These are phyloP conservation scores for Hydrocynus forskahlii DNA, from an alignment of 2,797 vertebrate species.

Conservation along the genomic window DNA sequence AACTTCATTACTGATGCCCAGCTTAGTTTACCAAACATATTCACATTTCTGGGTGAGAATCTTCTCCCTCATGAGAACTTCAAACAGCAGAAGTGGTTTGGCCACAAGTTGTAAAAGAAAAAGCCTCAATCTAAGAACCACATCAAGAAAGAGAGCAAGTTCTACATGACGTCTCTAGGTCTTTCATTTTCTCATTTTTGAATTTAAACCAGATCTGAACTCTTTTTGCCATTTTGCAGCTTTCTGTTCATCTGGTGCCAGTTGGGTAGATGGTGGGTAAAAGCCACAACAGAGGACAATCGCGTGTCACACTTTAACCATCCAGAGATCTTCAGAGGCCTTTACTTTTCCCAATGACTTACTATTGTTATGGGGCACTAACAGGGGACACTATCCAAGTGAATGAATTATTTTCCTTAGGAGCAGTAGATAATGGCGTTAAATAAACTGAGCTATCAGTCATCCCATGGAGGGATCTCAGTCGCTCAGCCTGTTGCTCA, in stretches of 20 bases:
- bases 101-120: conserved; percentile 34
- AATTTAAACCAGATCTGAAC: conserved; percentile 36
- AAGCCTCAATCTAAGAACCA: conserved; percentile 37
- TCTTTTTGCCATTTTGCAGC: not conserved
- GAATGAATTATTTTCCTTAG: not conserved
- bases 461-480: not conserved
- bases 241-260: conserved; percentile 33
- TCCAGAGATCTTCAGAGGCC: not conserved
- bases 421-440: not conserved
- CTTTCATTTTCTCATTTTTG: conserved; percentile 45
- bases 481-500: not conserved
- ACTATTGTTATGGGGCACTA: not conserved
- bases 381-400: not conserved
- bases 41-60: conserved; percentile 18
- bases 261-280: conserved; percentile 17
- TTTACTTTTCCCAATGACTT: not conserved
- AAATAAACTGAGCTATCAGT: conserved; percentile 6
- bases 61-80: conserved; percentile 25
- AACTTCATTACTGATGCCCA: not conserved
- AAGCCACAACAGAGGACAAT: conserved; percentile 27
- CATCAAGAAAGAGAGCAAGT: conserved; percentile 41
- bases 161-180: conserved; percentile 28
- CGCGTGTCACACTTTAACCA: conserved; percentile 4
- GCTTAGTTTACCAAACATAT: conserved; percentile 11
- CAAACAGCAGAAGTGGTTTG: conserved; percentile 38